These are phyloP conservation scores for Rhyacophila brunnea DNA, from an alignment of 1,140 invertebrate genomes.

Conservation along the genomic window DNA sequence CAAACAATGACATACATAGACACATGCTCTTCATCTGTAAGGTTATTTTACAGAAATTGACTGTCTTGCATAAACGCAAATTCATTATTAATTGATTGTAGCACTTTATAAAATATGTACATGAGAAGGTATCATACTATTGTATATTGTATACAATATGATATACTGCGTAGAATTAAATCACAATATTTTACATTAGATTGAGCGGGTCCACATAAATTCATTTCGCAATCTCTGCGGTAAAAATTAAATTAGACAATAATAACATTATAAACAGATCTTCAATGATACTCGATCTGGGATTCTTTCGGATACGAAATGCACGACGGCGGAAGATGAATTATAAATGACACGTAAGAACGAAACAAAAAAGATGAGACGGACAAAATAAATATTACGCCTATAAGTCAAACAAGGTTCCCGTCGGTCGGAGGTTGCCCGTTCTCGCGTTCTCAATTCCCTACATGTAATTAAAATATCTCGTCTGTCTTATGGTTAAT, in stretches of 20 bases:
- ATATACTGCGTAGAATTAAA: constrained; percentile 17
- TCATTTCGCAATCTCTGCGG: neutral
- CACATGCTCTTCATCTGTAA: too few species aligned
- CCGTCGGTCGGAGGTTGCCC: constrained; percentile 1
- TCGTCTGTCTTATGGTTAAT: constrained; percentile 32
- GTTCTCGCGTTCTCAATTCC: constrained; percentile 25
- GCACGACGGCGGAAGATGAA: too few species aligned
- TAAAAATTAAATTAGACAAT: neutral
- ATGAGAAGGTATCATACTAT: neutral
- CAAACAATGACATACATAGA: too few species aligned
- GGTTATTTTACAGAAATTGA: neutral
- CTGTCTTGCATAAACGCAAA: neutral
- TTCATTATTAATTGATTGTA: constrained; percentile 3
- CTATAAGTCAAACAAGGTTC: neutral
- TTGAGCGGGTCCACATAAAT: constrained; percentile 22
- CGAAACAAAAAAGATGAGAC: neutral
- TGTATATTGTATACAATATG: constrained; percentile 22
- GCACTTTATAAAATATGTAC: constrained; percentile 20
- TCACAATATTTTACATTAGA: constrained; percentile 26
- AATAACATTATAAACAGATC: neutral
- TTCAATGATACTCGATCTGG: too few species aligned
- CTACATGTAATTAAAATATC: constrained; percentile 37
- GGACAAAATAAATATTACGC: neutral
- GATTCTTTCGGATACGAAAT: too few species aligned
- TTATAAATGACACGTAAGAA: neutral